These are phyloP conservation scores for Caenorhabditis plicata DNA, from an alignment of 2,888 invertebrate species.

Conservation along the genomic window DNA sequence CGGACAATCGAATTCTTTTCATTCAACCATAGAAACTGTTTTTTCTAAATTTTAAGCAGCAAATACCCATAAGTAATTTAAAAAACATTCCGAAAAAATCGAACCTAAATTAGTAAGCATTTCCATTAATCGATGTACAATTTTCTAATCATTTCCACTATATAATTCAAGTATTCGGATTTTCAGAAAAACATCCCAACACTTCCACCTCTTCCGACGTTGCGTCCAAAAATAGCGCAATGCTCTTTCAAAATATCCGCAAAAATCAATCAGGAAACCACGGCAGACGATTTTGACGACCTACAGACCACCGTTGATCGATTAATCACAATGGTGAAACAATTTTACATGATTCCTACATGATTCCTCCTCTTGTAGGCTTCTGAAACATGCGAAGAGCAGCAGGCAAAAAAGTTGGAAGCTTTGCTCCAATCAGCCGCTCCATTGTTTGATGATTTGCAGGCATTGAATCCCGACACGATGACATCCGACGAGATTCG, in stretches of 20 bases:
- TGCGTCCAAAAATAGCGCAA: conserved; percentile 3
- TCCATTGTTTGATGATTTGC: neutral
- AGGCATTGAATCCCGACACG: conserved; percentile 12
- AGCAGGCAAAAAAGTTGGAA: neutral
- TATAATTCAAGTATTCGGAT: neutral
- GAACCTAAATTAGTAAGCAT: too few relatives aligned
- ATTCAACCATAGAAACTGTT: too few relatives aligned
- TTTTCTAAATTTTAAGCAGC: conserved; percentile 2
- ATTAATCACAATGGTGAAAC: neutral
- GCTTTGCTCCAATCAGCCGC: neutral
- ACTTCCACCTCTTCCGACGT: conserved; percentile 13
- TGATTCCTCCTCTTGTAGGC: conserved; percentile 1
- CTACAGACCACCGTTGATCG: neutral
- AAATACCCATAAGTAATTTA: too few relatives aligned
- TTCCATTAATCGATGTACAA: too few relatives aligned
- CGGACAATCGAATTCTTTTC: too few relatives aligned
- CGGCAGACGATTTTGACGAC: too few relatives aligned
- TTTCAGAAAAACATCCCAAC: conserved; percentile 26
- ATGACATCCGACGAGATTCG: conserved; percentile 6
- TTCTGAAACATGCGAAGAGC: neutral
- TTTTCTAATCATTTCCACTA: neutral
- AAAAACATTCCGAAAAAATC: too few relatives aligned
- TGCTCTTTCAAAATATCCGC: neutral
- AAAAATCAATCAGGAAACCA: too few relatives aligned
- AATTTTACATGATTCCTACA: too few relatives aligned